Conservation (phyloP, 2,888 invertebrate genomes). For the Hirtodrosophila trivittata region DNA sequence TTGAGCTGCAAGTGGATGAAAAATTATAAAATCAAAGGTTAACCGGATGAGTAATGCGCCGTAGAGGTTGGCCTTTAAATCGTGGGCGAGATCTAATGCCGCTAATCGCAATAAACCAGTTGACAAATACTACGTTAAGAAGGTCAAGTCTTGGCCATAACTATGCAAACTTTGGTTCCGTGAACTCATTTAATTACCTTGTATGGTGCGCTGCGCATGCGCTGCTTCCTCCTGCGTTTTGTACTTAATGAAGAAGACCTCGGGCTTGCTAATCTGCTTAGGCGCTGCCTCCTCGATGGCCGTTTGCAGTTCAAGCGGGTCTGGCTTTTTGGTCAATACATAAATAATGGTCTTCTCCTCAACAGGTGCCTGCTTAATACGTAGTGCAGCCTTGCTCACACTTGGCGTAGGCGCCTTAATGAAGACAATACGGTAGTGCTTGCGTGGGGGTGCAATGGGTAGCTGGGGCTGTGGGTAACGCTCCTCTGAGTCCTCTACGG, state of each 20-base stretch:
- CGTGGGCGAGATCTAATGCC: slow-evolving; percentile 15
- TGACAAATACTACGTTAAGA: slow-evolving; percentile 51
- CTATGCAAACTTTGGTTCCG: slow-evolving; percentile 39
- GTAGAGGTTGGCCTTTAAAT: slow-evolving; percentile 35
- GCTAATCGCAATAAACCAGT: slow-evolving; percentile 23
- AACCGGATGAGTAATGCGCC: slow-evolving; percentile 28
- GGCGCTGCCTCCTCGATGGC: slow-evolving; percentile 79
- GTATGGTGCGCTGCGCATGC: slow-evolving; percentile 83
- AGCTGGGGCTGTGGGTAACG: slow-evolving; percentile 55
- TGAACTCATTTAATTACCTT: no score
- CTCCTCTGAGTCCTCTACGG: slow-evolving; percentile 80
- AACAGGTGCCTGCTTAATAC: slow-evolving; percentile 74
- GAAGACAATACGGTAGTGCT: slow-evolving; percentile 83
- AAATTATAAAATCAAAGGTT: slow-evolving; percentile 20
- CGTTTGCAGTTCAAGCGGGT: slow-evolving; percentile 79
- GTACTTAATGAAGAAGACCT: slow-evolving; percentile 84
- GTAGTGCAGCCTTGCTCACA: slow-evolving; percentile 62
- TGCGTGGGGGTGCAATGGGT: slow-evolving; percentile 78
- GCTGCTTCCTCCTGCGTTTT: slow-evolving; percentile 83
- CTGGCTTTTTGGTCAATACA: slow-evolving; percentile 82
- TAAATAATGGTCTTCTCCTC: slow-evolving; percentile 84
- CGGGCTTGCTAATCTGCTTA: slow-evolving; percentile 82
- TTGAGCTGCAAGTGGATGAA: slow-evolving; percentile 79
- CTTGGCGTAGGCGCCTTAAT: slow-evolving; percentile 82
- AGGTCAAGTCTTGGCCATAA: slow-evolving; percentile 28